phyloP scores from a whole-genome alignment of 2,888 invertebrate genomes.

The Machimus rusticus region DNA sequence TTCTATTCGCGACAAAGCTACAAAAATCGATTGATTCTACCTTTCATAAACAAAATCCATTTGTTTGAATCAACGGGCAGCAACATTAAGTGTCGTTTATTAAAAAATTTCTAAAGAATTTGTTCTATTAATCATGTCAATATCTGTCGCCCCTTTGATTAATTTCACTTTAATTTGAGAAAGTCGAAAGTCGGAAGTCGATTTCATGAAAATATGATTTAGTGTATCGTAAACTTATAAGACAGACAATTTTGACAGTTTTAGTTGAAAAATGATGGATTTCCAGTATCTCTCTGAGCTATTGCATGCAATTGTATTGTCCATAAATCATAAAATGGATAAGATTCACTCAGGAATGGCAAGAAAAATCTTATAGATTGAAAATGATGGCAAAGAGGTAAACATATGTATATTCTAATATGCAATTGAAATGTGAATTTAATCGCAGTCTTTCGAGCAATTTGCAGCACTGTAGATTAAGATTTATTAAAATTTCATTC shows the following conservation, averaged over 20 bases:
- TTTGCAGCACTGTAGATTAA: too few relatives aligned
- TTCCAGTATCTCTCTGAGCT: not conserved
- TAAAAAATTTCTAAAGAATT: not conserved
- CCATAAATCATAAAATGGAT: not conserved
- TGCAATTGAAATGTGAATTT: not conserved
- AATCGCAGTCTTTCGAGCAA: too few relatives aligned
- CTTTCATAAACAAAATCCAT: not conserved
- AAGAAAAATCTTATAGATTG: not conserved
- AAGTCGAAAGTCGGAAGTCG: not conserved
- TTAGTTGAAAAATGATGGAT: slow-evolving; percentile 16
- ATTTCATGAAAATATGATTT: slow-evolving; percentile 3
- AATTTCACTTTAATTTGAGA: slow-evolving; percentile 17
- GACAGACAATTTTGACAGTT: slow-evolving; percentile 18
- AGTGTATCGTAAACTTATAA: not conserved
- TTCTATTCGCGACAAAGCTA: not conserved
- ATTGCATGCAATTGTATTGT: not conserved
- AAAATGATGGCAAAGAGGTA: not conserved
- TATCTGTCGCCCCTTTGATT: slow-evolving; percentile 1
- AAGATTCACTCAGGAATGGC: not conserved
- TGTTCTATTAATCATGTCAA: not conserved
- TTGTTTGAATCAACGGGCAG: not conserved
- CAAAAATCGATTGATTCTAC: not conserved
- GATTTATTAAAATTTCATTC: too few relatives aligned
- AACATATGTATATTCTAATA: not conserved
- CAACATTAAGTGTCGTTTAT: not conserved